Conservation (phyloP, 2,113 vertebrate species). For the Passer domesticus region DNA sequence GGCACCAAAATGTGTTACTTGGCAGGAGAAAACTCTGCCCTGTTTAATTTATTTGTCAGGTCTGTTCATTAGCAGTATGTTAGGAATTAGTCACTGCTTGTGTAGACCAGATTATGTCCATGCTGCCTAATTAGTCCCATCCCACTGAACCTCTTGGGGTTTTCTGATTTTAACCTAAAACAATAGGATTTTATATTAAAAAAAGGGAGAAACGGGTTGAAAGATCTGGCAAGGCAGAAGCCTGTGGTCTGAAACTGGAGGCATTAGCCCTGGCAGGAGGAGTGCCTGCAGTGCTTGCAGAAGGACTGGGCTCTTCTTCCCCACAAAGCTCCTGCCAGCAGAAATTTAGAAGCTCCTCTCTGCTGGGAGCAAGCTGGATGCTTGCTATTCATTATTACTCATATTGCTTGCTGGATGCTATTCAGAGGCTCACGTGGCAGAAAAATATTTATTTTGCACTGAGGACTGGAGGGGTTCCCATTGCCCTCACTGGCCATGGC, state of each 20-base stretch:
- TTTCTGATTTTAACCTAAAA: not conserved
- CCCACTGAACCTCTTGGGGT: not conserved
- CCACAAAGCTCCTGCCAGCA: not conserved
- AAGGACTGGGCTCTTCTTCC: not conserved
- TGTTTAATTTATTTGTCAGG: not conserved
- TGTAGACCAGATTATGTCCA: not conserved
- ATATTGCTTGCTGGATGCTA: not conserved
- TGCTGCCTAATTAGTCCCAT: not conserved
- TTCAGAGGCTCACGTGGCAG: not conserved
- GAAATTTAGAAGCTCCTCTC: not conserved
- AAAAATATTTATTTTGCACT: not conserved
- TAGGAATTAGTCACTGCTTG: not conserved
- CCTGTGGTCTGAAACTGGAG: not conserved
- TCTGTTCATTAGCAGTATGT: not conserved
- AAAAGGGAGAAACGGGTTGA: not conserved
- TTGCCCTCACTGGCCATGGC: accelerated
- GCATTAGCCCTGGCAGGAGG: not conserved
- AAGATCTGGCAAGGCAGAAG: not conserved
- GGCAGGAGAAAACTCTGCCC: not conserved
- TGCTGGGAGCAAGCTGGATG: not conserved
- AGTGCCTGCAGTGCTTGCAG: not conserved
- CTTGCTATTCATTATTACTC: not conserved
- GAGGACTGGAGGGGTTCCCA: not conserved
- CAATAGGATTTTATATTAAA: not conserved
- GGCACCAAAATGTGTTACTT: conserved; percentile 13